Evolutionary conservation across 2,888 invertebrate genomes (phyloP).

Genomic region (Aleiodes leptofemur): DNA sequence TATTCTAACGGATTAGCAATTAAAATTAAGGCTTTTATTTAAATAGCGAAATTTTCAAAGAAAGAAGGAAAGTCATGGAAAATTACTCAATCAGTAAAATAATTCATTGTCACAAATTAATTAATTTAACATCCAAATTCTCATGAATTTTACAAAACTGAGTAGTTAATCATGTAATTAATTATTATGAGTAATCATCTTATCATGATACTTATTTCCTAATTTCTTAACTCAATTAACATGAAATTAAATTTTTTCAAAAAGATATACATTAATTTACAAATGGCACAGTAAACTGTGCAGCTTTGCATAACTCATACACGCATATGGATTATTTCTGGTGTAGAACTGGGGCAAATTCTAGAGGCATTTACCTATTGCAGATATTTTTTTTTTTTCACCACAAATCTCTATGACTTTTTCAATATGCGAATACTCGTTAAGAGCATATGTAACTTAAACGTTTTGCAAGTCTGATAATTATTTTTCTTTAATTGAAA

Average conservation of each 20-base stretch:
- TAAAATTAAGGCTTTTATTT: too few species aligned
- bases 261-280: slow-evolving; percentile 47
- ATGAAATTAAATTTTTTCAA: slow-evolving; percentile 23
- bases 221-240: not conserved
- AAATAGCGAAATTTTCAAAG: too few species aligned
- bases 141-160: too few species aligned
- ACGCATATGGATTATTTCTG: slow-evolving; percentile 61
- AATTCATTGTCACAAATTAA: too few species aligned
- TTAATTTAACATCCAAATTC: too few species aligned
- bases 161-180: too few species aligned
- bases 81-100: too few species aligned
- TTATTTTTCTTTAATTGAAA: slow-evolving; percentile 38
- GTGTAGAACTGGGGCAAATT: slow-evolving; percentile 58
- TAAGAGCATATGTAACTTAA: slow-evolving; percentile 47
- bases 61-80: too few species aligned
- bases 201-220: too few species aligned
- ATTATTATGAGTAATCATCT: too few species aligned
- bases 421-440: slow-evolving; percentile 38
- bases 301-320: slow-evolving; percentile 69
- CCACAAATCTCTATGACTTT: slow-evolving; percentile 34
- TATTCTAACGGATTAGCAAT: too few species aligned
- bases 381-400: slow-evolving; percentile 37
- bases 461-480: slow-evolving; percentile 56
- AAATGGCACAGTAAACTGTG: slow-evolving; percentile 64
- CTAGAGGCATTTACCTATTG: slow-evolving; percentile 49